Percentiles rank a stretch among this genome's conserved stretches.
Conservation (phyloP, 1,140 invertebrate species). For the Medauroidea extradentata region DNA sequence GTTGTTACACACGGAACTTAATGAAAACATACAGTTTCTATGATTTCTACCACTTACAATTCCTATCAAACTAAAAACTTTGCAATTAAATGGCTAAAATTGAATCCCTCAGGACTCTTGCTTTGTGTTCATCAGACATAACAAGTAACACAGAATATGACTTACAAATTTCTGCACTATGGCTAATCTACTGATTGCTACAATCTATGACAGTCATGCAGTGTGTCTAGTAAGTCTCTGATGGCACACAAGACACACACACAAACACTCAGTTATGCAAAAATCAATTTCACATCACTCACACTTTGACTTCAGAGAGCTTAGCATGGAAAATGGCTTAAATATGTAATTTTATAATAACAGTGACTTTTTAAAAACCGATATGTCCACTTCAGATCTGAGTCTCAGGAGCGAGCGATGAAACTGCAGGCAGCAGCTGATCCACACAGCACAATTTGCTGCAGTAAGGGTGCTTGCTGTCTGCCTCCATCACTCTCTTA, state of each 20-base stretch:
- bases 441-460: neutral
- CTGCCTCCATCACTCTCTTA: neutral
- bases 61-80: too few species aligned
- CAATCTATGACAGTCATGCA: neutral
- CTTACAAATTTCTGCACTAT: constrained; percentile 4
- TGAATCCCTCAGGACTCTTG: too few species aligned
- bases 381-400: constrained; percentile 12
- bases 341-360: constrained; percentile 3
- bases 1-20: too few species aligned
- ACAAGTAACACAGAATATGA: neutral
- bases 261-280: constrained; percentile 2
- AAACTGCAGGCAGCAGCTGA: neutral
- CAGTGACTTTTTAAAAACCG: constrained; percentile 14
- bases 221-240: neutral
- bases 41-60: too few species aligned
- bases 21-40: too few species aligned
- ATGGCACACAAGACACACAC: neutral
- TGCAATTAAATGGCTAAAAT: too few species aligned
- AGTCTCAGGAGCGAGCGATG: neutral
- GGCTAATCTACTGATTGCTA: constrained; percentile 10
- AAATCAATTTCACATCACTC: constrained; percentile 3
- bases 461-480: neutral
- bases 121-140: too few species aligned
- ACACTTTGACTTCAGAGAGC: constrained; percentile 11
- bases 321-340: constrained; percentile 11